Conservation (phyloP, 2,797 vertebrate species). For the Myiotriccus ornatus region DNA sequence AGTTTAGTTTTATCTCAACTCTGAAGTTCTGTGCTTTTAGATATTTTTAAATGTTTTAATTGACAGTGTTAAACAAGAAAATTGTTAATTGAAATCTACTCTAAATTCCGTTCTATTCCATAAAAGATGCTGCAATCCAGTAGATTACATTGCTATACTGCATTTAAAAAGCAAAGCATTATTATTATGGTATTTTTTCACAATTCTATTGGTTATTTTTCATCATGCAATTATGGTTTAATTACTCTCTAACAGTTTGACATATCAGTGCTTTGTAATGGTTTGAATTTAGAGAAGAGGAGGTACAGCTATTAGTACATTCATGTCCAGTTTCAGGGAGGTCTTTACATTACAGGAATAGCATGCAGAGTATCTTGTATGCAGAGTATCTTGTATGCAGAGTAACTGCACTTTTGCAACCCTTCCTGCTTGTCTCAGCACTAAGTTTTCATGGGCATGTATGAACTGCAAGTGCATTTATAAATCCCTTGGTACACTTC, state of each 20-base stretch:
- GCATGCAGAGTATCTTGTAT: no score
- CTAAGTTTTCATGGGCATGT: not conserved
- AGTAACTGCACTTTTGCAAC: no score
- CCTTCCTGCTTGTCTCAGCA: no score
- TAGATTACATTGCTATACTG: not conserved
- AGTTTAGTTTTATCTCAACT: not conserved
- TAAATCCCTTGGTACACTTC: not conserved
- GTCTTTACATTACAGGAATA: not conserved
- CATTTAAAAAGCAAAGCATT: not conserved
- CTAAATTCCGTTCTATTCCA: not conserved
- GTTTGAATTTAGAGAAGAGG: not conserved
- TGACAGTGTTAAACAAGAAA: not conserved
- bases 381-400: no score
- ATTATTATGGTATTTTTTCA: conserved; percentile 5
- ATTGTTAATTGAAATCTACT: not conserved
- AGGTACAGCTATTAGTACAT: not conserved
- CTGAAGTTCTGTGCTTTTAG: not conserved
- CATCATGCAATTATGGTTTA: not conserved
- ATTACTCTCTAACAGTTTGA: conserved; percentile 13
- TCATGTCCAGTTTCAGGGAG: not conserved
- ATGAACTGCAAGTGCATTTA: not conserved
- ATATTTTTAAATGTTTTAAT: not conserved
- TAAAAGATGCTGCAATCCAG: not conserved
- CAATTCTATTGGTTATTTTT: conserved; percentile 8
- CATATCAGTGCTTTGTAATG: not conserved